A percentile compares a stretch with the other conserved stretches of the same genome.
These are phyloP conservation scores for Papilio dardanus DNA, from an alignment of 1,140 invertebrate species.

Conservation along the genomic window DNA sequence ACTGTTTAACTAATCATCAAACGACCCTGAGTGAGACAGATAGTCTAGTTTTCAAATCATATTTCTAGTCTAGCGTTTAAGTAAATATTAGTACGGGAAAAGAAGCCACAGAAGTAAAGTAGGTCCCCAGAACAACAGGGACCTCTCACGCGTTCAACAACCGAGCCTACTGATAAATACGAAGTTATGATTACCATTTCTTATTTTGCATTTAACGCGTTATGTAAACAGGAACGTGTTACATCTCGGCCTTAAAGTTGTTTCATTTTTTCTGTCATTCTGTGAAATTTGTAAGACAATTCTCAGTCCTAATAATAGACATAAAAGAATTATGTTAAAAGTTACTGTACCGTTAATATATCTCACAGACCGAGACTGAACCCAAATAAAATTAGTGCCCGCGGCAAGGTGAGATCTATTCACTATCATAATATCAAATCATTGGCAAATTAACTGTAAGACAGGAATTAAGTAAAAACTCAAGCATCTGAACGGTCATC, in stretches of 20 bases:
- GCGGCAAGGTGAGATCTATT: neutral
- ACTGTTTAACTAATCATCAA: neutral
- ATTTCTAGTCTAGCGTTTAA: no score
- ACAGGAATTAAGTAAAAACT: no score
- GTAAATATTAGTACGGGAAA: neutral
- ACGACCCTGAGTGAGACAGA: no score
- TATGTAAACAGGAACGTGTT: neutral
- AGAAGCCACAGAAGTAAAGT: constrained; percentile 3
- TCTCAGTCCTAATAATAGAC: no score
- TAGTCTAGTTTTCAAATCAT: neutral
- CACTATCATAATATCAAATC: neutral
- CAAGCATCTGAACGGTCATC: no score
- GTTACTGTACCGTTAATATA: no score
- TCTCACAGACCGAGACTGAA: neutral
- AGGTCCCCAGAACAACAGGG: neutral
- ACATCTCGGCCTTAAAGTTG: no score
- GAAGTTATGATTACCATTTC: neutral
- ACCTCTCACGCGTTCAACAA: neutral
- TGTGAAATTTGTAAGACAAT: no score
- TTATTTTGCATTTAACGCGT: neutral
- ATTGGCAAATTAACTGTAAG: neutral
- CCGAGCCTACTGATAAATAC: neutral
- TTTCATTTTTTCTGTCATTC: no score
- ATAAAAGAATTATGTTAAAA: neutral
- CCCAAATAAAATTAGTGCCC: neutral